Evolutionary conservation across 2,113 vertebrate species (phyloP), one percentile per base, ranked within the genome.

Genomic region (Ursus arctos): DNA sequence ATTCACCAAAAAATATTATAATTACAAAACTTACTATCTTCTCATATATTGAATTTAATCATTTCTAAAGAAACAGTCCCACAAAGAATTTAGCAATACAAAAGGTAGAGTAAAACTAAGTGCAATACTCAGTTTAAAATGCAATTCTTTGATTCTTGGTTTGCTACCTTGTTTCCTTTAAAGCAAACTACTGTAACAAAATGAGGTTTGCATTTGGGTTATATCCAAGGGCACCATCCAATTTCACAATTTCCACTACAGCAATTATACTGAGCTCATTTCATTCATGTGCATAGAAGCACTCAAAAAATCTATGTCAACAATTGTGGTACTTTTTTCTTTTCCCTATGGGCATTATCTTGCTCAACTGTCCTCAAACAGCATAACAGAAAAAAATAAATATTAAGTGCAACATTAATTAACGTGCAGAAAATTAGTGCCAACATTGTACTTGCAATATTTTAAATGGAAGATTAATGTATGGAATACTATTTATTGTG

Each of bases 241-340:
- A 80, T 89, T 95, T 96, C 15, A 86, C 19, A 80, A 92, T 79
- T 95, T 97, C 77, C 21, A 83, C n/a, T 89, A 33, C 12, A 85
- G n/a, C 85, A 94, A 96, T 93, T 97, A 87, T 69, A 89, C 55
- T 47, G 43, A 91, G 49, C 94, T 87, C 67, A 97, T 94, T 95
- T 96, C 61, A 89, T 97, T 86, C 11, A 2, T 87, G 59, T 86
- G 2, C 43, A 95, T 40, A 92, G 67, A 86, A 51, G 36, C 31
- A 86, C 59, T 96, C 57, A 47, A 88, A 90, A 96, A 76, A 93
- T 72, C 65, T 83, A 47, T 89, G n/a, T 91, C 40, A 83, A 85
- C 43, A 87, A 79, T 71, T 94, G 24, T 47, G 33, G 12, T 82
- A 55, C 10, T 97, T 82, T 82, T 28, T 82, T 79, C 7, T 91